A percentile compares a stretch with the other conserved stretches of the same genome.
Conservation (phyloP, 2,113 vertebrate genomes). For the Grammomys surdaster region DNA sequence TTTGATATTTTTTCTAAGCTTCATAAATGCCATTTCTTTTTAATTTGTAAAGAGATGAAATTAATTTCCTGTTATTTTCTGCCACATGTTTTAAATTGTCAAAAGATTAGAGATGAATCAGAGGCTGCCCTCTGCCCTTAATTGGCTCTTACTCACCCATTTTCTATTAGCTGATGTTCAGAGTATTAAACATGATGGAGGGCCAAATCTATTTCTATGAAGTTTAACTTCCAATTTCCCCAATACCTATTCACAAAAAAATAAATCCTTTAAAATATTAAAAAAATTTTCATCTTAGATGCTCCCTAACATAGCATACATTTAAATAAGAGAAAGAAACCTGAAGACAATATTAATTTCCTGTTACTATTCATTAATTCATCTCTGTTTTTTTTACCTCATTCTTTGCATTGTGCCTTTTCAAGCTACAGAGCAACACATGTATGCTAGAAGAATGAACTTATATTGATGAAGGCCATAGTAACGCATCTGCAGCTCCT, state of each 20-base stretch:
- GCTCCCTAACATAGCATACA: not conserved
- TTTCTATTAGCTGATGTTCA: constrained; percentile 29
- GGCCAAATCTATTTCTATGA: not conserved
- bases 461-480: constrained; percentile 83
- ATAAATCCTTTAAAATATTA: constrained; percentile 1
- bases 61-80: constrained; percentile 76
- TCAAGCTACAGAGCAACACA: constrained; percentile 82
- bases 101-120: constrained; percentile 36
- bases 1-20: constrained; percentile 28
- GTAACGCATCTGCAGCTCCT: constrained; percentile 81
- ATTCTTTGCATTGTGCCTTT: constrained; percentile 74
- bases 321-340: not conserved
- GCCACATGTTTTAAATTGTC: constrained; percentile 70
- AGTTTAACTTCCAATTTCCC: not conserved
- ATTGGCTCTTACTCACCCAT: not conserved
- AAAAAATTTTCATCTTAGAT: not conserved
- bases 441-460: constrained; percentile 82
- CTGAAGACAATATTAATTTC: constrained; percentile 61
- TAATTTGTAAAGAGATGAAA: constrained; percentile 70
- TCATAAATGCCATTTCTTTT: constrained; percentile 42
- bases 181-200: constrained; percentile 1
- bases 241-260: not conserved
- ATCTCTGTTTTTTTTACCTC: constrained; percentile 71
- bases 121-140: not conserved
- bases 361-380: constrained; percentile 75